A percentile compares a stretch with the other conserved stretches of the same genome.
These are phyloP conservation scores for Vombatus ursinus DNA, from an alignment of 2,113 vertebrate genomes.

Conservation along the genomic window DNA sequence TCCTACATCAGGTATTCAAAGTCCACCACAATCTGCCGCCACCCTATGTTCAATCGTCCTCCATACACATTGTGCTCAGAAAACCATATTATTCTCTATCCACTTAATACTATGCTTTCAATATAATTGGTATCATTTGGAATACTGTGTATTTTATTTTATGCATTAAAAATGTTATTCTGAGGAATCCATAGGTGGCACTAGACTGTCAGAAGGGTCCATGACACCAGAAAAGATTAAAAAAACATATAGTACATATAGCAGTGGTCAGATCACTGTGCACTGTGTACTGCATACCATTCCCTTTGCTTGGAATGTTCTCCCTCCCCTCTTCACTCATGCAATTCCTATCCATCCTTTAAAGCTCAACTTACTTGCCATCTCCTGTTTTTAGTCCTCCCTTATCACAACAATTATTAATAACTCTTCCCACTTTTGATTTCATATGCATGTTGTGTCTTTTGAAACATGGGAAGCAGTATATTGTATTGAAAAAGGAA, in stretches of 20 bases:
- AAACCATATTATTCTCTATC: not conserved
- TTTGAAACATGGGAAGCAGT: not conserved
- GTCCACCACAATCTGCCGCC: not conserved
- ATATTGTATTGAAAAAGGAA: not conserved
- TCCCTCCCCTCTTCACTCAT: not conserved
- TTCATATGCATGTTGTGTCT: not conserved
- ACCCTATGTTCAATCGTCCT: not conserved
- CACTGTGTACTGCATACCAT: too few relatives aligned
- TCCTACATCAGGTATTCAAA: not conserved
- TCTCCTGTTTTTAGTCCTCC: not conserved
- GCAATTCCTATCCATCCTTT: not conserved
- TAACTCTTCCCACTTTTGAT: not conserved
- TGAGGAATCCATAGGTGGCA: not conserved
- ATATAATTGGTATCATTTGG: not conserved
- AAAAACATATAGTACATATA: not conserved
- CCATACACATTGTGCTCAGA: not conserved
- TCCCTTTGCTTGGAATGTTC: not conserved
- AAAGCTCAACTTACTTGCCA: not conserved
- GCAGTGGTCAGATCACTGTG: not conserved
- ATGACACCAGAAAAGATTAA: not conserved
- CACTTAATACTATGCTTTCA: not conserved
- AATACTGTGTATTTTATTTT: not conserved
- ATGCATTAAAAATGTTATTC: not conserved
- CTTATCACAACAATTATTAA: not conserved
- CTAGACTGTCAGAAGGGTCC: not conserved